These are phyloP conservation scores for Oryzias melastigma DNA, from an alignment of 2,113 vertebrate genomes.

Conservation along the genomic window DNA sequence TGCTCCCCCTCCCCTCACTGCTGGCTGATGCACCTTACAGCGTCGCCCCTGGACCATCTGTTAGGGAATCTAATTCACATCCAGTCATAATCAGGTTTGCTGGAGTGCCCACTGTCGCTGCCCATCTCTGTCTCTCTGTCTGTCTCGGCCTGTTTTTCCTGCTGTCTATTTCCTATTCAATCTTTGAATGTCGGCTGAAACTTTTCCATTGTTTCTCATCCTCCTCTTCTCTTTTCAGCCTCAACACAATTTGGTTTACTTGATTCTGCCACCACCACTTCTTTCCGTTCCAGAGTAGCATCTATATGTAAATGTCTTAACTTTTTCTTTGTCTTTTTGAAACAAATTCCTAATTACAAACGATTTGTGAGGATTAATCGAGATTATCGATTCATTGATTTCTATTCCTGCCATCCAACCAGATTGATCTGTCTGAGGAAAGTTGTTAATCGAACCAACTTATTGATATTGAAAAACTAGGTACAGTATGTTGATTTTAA, in stretches of 20 bases:
- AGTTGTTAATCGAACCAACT: no score
- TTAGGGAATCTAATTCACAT: conserved; percentile 99
- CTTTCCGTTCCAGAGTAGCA: neutral
- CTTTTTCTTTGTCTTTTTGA: no score
- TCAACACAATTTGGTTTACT: neutral
- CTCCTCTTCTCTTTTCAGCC: neutral
- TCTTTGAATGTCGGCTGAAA: conserved; percentile 4
- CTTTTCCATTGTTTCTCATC: neutral
- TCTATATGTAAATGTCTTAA: no score
- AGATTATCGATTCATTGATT: no score
- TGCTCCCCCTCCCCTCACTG: conserved; percentile 68
- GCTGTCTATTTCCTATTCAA: conserved; percentile 13
- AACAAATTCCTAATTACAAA: no score
- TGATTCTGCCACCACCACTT: neutral
- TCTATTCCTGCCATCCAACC: no score
- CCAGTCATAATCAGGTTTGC: conserved; percentile 95
- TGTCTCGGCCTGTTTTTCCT: conserved; percentile 19
- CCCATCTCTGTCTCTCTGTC: conserved; percentile 34
- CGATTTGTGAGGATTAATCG: no score
- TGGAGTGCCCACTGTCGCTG: conserved; percentile 84
- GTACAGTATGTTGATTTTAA: no score
- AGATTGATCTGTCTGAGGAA: no score
- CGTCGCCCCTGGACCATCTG: conserved; percentile 94
- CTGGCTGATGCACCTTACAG: conserved; percentile 93
- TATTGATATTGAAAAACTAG: no score